phyloP scores from a whole-genome alignment of 1,140 invertebrate species.

The Harlomillsia oculata region DNA sequence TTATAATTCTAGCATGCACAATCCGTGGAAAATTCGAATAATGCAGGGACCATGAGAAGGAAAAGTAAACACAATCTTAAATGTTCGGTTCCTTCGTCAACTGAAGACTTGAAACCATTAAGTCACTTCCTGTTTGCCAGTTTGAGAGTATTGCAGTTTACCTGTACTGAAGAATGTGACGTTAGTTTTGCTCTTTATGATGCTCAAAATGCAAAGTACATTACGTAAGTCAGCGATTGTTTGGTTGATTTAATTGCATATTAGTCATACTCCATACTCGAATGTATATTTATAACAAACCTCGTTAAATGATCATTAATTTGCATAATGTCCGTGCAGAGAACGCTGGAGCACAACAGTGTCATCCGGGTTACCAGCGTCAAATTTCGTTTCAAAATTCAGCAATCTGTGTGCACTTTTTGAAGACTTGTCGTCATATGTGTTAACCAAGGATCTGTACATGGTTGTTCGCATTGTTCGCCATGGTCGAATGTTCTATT shows the following conservation, averaged over 20 bases:
- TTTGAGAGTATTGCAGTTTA: slow-evolving; percentile 77
- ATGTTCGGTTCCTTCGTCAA: no score
- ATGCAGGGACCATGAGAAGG: slow-evolving; percentile 52
- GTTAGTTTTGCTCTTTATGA: slow-evolving; percentile 80
- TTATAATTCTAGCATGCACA: slow-evolving; percentile 64
- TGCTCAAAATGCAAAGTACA: slow-evolving; percentile 51
- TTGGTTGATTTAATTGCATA: not conserved
- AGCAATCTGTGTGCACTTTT: slow-evolving; percentile 42
- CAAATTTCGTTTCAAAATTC: slow-evolving; percentile 57
- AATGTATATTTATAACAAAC: no score
- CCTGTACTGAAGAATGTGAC: slow-evolving; percentile 72
- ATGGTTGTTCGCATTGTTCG: slow-evolving; percentile 79
- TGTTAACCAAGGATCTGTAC: slow-evolving; percentile 70
- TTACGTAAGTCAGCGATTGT: slow-evolving; percentile 41
- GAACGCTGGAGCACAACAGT: slow-evolving; percentile 80
- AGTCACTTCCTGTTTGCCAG: slow-evolving; percentile 79
- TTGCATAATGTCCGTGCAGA: no score
- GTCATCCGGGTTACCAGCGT: slow-evolving; percentile 46
- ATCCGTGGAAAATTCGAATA: slow-evolving; percentile 67
- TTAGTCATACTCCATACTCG: no score
- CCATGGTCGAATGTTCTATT: slow-evolving; percentile 74
- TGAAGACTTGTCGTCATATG: slow-evolving; percentile 63
- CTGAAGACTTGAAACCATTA: no score
- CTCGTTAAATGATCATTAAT: no score
- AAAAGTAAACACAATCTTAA: no score